phyloP scores from a whole-genome alignment of 2,113 vertebrate species.

The Garra rufa region DNA sequence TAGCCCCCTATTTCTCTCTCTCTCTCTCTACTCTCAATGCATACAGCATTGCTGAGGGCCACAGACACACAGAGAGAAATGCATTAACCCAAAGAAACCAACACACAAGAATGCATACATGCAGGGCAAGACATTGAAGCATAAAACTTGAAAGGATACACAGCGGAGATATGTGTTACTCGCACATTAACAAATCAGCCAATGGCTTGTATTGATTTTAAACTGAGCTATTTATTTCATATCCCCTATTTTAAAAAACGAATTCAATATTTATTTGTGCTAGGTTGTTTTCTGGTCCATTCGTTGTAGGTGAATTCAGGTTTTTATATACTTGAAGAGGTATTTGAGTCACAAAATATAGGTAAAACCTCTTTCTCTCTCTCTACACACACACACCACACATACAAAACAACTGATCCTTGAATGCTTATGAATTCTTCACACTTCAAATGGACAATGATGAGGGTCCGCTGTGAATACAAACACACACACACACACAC shows the following conservation, averaged over 20 bases:
- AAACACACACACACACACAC: slow-evolving; percentile 28
- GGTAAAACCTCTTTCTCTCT: not conserved
- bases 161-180: not conserved
- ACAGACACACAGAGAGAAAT: slow-evolving; percentile 22
- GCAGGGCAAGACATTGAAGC: not conserved
- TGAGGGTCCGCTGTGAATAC: not conserved
- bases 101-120: slow-evolving; percentile 25
- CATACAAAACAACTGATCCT: slow-evolving; percentile 7
- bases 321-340: not conserved
- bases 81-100: slow-evolving; percentile 52
- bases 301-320: not conserved
- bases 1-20: not conserved
- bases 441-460: slow-evolving; percentile 15
- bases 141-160: slow-evolving; percentile 14
- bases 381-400: not conserved
- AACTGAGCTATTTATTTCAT: not conserved
- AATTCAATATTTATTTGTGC: not conserved
- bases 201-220: not conserved
- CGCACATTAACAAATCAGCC: not conserved
- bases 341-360: not conserved
- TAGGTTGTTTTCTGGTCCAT: not conserved
- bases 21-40: slow-evolving; percentile 24
- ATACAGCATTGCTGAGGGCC: slow-evolving; percentile 17
- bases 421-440: slow-evolving; percentile 35
- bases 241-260: not conserved